These are phyloP conservation scores for Coracopsis vasa DNA, from an alignment of 2,113 vertebrate genomes.

Conservation along the genomic window DNA sequence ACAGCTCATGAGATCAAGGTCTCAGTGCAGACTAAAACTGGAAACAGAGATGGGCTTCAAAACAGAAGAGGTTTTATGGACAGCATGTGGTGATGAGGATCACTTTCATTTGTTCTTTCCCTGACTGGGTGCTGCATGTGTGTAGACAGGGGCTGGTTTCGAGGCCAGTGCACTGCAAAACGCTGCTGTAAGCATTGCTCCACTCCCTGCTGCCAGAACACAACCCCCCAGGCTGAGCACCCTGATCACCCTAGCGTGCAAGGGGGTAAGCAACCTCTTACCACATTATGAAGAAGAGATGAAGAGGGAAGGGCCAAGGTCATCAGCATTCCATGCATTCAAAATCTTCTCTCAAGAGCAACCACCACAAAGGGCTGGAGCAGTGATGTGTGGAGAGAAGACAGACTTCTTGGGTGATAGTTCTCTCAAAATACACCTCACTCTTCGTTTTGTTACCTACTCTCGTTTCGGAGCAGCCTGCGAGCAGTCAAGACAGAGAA, in stretches of 20 bases:
- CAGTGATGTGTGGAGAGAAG: neutral
- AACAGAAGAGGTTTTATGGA: neutral
- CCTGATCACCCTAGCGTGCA: neutral
- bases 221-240: accelerated
- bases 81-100: neutral
- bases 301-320: neutral
- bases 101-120: neutral
- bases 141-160: neutral
- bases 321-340: neutral
- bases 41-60: neutral
- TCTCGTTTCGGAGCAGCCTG: neutral
- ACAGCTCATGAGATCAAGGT: neutral
- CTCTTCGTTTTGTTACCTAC: neutral
- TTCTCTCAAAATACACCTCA: neutral
- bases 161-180: neutral
- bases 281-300: neutral
- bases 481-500: neutral
- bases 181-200: neutral
- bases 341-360: accelerated
- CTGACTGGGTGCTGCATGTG: neutral
- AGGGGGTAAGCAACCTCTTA: neutral
- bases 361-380: neutral
- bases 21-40: neutral
- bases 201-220: neutral
- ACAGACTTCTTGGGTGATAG: neutral